Evolutionary conservation across 2,888 invertebrate species (phyloP).

Genomic region (Malthinus seriepunctatus): DNA sequence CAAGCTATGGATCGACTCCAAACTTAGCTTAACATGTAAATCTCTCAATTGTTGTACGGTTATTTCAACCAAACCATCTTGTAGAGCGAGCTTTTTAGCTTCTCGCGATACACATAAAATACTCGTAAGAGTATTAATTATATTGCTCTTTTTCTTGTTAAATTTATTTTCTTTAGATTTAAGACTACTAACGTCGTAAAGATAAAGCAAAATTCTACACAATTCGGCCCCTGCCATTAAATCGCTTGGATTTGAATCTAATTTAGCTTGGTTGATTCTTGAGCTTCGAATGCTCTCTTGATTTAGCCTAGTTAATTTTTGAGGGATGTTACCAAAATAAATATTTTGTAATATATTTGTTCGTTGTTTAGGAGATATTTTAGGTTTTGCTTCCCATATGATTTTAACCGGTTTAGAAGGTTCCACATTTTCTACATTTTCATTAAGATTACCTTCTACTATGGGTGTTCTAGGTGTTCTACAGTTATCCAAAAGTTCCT

Average conservation of each 20-base stretch:
- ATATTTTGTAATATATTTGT: conserved; percentile 40
- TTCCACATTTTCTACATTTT: conserved; percentile 18
- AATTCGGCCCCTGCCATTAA: conserved; percentile 53
- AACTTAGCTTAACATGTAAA: conserved; percentile 54
- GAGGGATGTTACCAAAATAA: conserved; percentile 39
- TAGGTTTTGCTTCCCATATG: background rate
- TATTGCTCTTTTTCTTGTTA: conserved; percentile 50
- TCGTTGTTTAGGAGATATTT: conserved; percentile 19
- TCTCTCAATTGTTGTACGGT: conserved; percentile 55
- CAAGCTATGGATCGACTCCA: conserved; percentile 56
- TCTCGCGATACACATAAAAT: conserved; percentile 54
- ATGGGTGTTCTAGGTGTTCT: conserved; percentile 30
- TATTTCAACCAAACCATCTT: conserved; percentile 50
- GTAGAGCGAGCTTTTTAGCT: conserved; percentile 55
- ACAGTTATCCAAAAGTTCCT: conserved; percentile 42
- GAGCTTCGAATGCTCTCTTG: conserved; percentile 12
- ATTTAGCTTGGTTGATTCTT: background rate
- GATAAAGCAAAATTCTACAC: conserved; percentile 54
- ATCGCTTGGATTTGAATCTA: background rate
- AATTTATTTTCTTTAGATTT: conserved; percentile 35
- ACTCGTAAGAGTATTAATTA: conserved; percentile 53
- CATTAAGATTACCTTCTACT: conserved; percentile 4
- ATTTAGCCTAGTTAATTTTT: conserved; percentile 11
- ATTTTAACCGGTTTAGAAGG: background rate
- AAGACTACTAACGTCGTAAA: conserved; percentile 54